A percentile compares a stretch with the other conserved stretches of the same genome.
Conservation (phyloP, 2,113 vertebrate genomes). For the Aspiorhynchus laticeps region DNA sequence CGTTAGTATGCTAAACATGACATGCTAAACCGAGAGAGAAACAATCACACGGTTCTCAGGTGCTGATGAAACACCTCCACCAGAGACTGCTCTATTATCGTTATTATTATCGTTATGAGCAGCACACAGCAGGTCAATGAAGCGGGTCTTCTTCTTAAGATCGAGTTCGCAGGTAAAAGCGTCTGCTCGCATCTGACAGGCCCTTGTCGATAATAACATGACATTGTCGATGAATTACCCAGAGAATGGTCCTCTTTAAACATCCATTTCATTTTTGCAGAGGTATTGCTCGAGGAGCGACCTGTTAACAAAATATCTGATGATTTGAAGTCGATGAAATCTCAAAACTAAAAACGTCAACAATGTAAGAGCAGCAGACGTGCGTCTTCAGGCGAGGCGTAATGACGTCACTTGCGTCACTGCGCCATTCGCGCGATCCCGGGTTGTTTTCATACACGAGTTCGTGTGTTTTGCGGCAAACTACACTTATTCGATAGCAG, state of each 20-base stretch:
- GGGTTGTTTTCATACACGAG: neutral
- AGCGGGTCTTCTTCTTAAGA: neutral
- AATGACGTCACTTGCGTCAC: constrained; percentile 67
- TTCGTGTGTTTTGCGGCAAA: neutral
- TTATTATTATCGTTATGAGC: no score
- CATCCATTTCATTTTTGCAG: constrained; percentile 95
- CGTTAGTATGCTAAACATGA: neutral
- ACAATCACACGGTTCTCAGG: neutral
- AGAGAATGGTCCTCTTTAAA: constrained; percentile 97
- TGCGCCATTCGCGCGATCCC: neutral
- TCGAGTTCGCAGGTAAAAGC: neutral
- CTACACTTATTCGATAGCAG: neutral
- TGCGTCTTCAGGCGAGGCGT: constrained; percentile 40
- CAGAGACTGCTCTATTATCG: neutral
- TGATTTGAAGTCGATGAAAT: constrained; percentile 34
- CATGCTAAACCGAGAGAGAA: neutral
- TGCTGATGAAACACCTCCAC: neutral
- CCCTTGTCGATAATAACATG: constrained; percentile 19
- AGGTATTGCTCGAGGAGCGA: constrained; percentile 62
- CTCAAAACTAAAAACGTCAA: constrained; percentile 67
- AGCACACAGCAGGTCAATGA: neutral
- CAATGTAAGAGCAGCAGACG: constrained; percentile 47
- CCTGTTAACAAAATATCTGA: constrained; percentile 28
- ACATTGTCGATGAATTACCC: constrained; percentile 77
- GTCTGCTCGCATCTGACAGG: constrained; percentile 6